Conservation (phyloP, 2,113 vertebrate species). For the human (Homo sapiens) region DNA sequence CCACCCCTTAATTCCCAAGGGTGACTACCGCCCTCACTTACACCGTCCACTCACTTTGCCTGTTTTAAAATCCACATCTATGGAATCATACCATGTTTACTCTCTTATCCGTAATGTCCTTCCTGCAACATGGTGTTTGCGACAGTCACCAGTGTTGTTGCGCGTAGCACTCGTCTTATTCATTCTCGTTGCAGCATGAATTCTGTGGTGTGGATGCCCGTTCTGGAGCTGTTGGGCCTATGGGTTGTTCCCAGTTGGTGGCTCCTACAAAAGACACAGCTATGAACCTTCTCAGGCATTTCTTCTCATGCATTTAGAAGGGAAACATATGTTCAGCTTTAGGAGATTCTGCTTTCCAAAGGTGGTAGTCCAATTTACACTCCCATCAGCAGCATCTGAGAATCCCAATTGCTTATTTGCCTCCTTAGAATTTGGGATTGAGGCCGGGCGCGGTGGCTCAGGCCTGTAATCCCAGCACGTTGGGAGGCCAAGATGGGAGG, state of each 20-base stretch:
- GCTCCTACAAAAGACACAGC: not conserved
- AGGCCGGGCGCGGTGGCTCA: not conserved
- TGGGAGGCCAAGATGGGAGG: not conserved
- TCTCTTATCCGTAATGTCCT: not conserved
- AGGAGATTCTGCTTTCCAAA: not conserved
- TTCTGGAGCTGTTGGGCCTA: not conserved
- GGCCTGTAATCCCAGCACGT: not conserved
- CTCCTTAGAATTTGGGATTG: not conserved
- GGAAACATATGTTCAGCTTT: not conserved
- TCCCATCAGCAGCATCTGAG: not conserved
- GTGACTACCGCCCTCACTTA: not conserved
- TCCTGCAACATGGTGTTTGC: rapidly evolving
- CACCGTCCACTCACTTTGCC: not conserved
- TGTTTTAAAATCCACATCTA: not conserved
- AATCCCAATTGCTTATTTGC: not conserved
- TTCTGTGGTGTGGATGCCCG: rapidly evolving
- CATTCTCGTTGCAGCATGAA: rapidly evolving
- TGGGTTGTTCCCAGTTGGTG: not conserved
- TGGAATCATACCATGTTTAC: rapidly evolving
- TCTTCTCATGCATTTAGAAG: not conserved
- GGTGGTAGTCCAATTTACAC: not conserved
- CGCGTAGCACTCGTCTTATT: rapidly evolving
- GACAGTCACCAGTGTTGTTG: not conserved
- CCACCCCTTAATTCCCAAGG: not conserved
- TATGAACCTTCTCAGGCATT: not conserved